phyloP scores from a whole-genome alignment of 2,797 vertebrate genomes.

The Geotrypetes seraphini region DNA sequence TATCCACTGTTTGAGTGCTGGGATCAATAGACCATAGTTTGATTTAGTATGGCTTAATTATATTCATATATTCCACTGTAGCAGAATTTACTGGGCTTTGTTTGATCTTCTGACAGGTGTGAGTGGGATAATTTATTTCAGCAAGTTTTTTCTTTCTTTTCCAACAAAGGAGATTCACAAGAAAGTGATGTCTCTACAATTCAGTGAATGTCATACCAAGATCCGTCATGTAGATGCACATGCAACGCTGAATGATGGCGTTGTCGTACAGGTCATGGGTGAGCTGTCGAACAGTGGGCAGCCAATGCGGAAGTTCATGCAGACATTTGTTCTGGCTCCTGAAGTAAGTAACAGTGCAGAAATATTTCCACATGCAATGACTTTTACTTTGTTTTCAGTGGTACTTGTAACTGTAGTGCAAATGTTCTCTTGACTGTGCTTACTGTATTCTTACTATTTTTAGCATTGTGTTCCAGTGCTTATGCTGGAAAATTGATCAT shows the following conservation, averaged over 20 bases:
- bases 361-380: rapidly evolving
- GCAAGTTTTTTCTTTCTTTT: background rate
- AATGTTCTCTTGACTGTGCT: background rate
- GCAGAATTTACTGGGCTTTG: too few species aligned
- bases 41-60: too few species aligned
- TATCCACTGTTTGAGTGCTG: too few species aligned
- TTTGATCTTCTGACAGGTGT: too few species aligned
- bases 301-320: slow-evolving; percentile 98
- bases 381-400: background rate
- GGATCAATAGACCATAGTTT: too few species aligned
- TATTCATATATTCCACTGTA: too few species aligned
- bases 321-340: slow-evolving; percentile 94
- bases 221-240: slow-evolving; percentile 95
- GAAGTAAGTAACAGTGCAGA: slow-evolving; percentile 59
- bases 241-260: slow-evolving; percentile 86
- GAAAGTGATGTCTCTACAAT: slow-evolving; percentile 96
- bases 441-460: too few species aligned
- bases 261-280: slow-evolving; percentile 93
- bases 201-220: slow-evolving; percentile 96
- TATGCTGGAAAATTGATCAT: too few species aligned
- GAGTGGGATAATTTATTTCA: too few species aligned
- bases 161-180: slow-evolving; percentile 87
- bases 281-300: slow-evolving; percentile 92
- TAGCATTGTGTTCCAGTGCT: too few species aligned
- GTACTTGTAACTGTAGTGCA: background rate